Base-by-base conservation (phyloP, 2,797 vertebrate species). In the Chiroxiphia lanceolata region DNA sequence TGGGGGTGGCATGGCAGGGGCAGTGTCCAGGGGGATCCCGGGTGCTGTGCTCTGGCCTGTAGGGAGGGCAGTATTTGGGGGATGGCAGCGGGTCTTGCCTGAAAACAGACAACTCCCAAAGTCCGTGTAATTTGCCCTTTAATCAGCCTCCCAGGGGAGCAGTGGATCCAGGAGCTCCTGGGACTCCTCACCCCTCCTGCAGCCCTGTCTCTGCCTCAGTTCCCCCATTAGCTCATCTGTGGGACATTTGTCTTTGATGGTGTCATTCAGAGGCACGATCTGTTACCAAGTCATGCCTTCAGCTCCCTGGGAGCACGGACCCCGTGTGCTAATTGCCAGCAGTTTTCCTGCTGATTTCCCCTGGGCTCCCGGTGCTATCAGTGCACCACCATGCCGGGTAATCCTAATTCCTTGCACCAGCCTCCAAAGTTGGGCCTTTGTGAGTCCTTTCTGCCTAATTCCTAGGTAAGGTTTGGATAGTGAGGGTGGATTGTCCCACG, bases 11-110 rank as follows among this genome's bases (percentile, higher is more conserved):
- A 0, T 10, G 45, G 57, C 1, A 64, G 72, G 48, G 15, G 15
- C 12, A 5, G 54, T 12, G 68, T 5, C 22, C 54, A 0, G 17
- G 27, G 22, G 12, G 12, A 33, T 22, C 45, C 16, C 0, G 2
- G 27, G 31, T 12, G 8, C 69, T 63, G 59, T 1, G 0, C 31
- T 18, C 16, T 5, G 2, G 42, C 51, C 47, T 6, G 1, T 6
- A 15, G 36, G 15, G 19, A 70, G 3, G 12, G 31, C 22, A 36
- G 27, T 6, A 10, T 15, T 16, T 56, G 36, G 13, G 40, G 17
- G 10, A 12, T 8, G n/a, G 27, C 2, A 4, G 29, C 0, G 0
- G 12, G 22, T 44, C 29, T 38, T 65, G 45, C 53, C 50, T 0
- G 0, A 29, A 68, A 18, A 25, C 18, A 79, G 25, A 19, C 23